A percentile compares a stretch with the other conserved stretches of the same genome.
Conservation (phyloP, 1,140 invertebrate species). For the Luehdorfia chinensis region DNA sequence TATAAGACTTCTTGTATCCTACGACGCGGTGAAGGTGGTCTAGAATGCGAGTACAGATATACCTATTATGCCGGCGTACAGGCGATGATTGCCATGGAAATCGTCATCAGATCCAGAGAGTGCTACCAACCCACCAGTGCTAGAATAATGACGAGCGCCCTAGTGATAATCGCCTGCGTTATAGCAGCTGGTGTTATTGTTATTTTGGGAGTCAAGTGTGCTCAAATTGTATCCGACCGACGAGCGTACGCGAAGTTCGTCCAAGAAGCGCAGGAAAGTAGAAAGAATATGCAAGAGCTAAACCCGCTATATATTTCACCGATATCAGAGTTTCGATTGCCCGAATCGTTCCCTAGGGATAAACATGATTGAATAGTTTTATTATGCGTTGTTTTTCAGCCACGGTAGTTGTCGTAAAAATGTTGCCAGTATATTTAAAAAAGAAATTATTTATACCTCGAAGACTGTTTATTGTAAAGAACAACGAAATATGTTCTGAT, state of each 20-base stretch:
- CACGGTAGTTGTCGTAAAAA: no score
- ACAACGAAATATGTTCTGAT: neutral
- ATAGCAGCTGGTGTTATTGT: slow-evolving; percentile 64
- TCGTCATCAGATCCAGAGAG: slow-evolving; percentile 55
- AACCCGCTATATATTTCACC: slow-evolving; percentile 79
- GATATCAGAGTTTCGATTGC: slow-evolving; percentile 72
- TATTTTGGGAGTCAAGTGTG: slow-evolving; percentile 61
- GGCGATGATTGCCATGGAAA: slow-evolving; percentile 44
- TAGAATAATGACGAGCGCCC: slow-evolving; percentile 44
- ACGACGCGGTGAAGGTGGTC: slow-evolving; percentile 56
- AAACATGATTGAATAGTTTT: slow-evolving; percentile 40
- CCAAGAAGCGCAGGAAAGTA: slow-evolving; percentile 57
- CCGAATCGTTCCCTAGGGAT: slow-evolving; percentile 67
- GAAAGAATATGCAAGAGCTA: slow-evolving; percentile 53
- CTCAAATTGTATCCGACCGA: slow-evolving; percentile 67
- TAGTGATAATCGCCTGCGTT: slow-evolving; percentile 65
- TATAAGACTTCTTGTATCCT: slow-evolving; percentile 56
- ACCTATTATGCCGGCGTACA: slow-evolving; percentile 51
- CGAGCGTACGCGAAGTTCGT: slow-evolving; percentile 73
- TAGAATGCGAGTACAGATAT: slow-evolving; percentile 74
- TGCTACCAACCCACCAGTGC: slow-evolving; percentile 63
- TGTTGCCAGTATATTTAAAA: no score
- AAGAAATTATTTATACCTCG: no score
- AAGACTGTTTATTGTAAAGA: neutral
- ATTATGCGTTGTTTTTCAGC: no score